These are phyloP conservation scores for Orcinus orca DNA, from an alignment of 2,113 vertebrate genomes.

Conservation along the genomic window DNA sequence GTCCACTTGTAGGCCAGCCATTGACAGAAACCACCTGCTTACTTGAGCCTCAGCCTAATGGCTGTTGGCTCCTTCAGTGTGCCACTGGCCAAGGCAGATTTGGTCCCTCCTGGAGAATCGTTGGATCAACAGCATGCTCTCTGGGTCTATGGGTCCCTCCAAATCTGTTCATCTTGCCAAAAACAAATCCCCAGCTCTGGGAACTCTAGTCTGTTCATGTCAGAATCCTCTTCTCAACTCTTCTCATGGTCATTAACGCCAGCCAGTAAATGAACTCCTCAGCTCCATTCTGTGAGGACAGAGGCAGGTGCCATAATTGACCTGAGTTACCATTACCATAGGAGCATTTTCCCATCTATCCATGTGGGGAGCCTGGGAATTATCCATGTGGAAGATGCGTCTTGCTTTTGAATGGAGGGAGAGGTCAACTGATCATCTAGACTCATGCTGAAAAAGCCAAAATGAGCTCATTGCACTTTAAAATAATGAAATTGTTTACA, in stretches of 20 bases:
- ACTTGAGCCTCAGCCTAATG: constrained; percentile 54
- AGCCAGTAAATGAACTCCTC: not conserved
- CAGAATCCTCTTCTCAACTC: not conserved
- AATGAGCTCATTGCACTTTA: not conserved
- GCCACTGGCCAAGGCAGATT: constrained; percentile 37
- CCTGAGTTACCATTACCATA: not conserved
- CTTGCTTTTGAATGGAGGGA: not conserved
- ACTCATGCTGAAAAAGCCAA: not conserved
- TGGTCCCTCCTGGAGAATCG: constrained; percentile 16
- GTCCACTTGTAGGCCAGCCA: constrained; percentile 4
- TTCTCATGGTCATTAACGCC: not conserved
- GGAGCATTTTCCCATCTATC: not conserved
- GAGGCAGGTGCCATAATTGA: not conserved
- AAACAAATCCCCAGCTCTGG: constrained; percentile 16
- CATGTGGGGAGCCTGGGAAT: not conserved
- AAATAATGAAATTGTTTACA: constrained; percentile 41
- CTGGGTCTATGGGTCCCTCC: not conserved
- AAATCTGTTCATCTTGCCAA: constrained; percentile 20
- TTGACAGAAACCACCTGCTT: constrained; percentile 45
- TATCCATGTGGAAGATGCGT: not conserved
- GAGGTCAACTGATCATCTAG: not conserved
- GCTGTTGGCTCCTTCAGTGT: not conserved
- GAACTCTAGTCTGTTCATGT: constrained; percentile 20
- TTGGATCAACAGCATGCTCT: not conserved
- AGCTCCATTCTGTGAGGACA: not conserved